Base-by-base conservation (phyloP, 2,797 vertebrate genomes). In the Hypotaenidia philippensis region DNA sequence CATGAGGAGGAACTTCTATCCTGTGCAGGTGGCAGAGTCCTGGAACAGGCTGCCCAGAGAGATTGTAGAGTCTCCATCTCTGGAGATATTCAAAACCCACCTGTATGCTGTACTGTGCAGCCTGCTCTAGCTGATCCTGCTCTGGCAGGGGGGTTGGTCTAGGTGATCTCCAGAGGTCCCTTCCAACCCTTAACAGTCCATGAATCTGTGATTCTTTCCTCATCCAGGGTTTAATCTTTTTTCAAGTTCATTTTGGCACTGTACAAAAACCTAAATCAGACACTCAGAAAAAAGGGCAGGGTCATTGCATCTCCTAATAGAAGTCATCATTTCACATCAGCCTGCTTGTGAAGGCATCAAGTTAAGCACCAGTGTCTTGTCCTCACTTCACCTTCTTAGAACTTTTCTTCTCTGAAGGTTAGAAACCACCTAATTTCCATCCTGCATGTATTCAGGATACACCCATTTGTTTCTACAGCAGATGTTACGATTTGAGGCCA, bases 381-480 rank as follows among this genome's bases (percentile, higher is more conserved):
- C 93, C 91, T 94, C 45, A 65, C n/a, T 49, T 93, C 34, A 88
- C 57, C 74, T 87, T 65, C 72, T 44, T 69, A 68, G 55, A 41
- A 90, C 8, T 69, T 66, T 57, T 56, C 21, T 85, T 56, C 91
- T 86, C 76, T 41, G 27, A 55, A 86, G 87, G 63, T 88, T 86
- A 89, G 66, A 93, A 94, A 91, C 45, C 85, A 81, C 79, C n/a
- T 95, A 32, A 86, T 95, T 91, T 92, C 65, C 87, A 88, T 66
- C 61, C 57, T 29, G 47, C 69, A 81, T 52, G 63, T 36, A 78
- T 76, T 81, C 36, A 50, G 26, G 14, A 32, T 60, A 71, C 61
- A 21, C n/a, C 53, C 72, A 52, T 69, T 83, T 86, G 25, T 61
- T 44, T 78, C 72, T 71, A 49, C 32, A 87, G 60, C 32, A 70